Base-by-base conservation (phyloP, 2,888 invertebrate genomes). In the Dascillus cervinus region DNA sequence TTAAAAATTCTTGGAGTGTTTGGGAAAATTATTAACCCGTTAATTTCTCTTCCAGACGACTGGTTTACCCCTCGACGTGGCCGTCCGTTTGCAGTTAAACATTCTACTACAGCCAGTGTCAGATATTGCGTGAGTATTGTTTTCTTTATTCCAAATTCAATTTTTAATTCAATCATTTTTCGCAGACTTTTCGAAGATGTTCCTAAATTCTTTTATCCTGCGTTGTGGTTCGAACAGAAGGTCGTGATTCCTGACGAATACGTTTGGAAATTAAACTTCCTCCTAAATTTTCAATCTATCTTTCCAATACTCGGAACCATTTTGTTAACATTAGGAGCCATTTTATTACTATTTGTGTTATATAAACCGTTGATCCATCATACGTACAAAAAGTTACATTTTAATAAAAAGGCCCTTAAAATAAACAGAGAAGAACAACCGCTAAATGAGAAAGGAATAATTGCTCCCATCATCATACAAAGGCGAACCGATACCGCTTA, bases 61-160 rank as follows among this genome's bases (percentile, higher is more conserved):
- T 1, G 85, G 85, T 1, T 70, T 86, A 3, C 82, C 87, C 0
- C 50, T 90, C 8, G 78, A 82, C 37, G 86, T 88, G 0, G 72
- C 79, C 0, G 87, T 83, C 0, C 71, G 84, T 42, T 74, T 90
- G 26, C 90, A 90, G 63, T 69, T 88, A 29, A 90, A 89, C 55
- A 71, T 89, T 42, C 69, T 77, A 26, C 60, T 88, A 2, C 76
- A 79, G 35, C 77, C 82, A 1, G 73, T 72, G 33, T 56, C 69
- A 3, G 66, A 69, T 12, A 67, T 86, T n/a, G 59, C 61, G 87
- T 86, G 66, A 76, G 79, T 71, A 46, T n/a, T 8, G 9, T 20
- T 17, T 17, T 17, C 17, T 8, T 8, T 6, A 17, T 17, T 17
- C 17, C 5, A 17, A 17, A 17, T 17, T 17, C 17, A 17, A 17